Evolutionary conservation across 2,888 invertebrate genomes (phyloP), one percentile per base, ranked within the genome.

Genomic region (Ptychoptera contaminata): DNA sequence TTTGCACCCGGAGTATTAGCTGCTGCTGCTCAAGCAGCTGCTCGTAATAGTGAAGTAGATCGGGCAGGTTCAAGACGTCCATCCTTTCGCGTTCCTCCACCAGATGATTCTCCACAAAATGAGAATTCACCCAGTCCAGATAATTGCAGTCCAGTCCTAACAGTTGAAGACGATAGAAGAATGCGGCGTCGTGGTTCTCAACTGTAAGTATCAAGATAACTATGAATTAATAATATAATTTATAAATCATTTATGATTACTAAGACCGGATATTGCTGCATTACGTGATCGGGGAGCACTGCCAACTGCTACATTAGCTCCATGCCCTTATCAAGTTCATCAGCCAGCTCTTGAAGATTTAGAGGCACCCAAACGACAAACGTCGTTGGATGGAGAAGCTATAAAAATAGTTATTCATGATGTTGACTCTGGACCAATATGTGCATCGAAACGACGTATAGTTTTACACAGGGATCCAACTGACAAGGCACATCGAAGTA

Each of bases 371-470:
- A 65, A 83, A 37, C 71, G 88, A 6, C 88, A 90, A 58, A 84
- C 85, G 57, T 86, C 88, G 15, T 84, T 83, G 48, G 90, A 90
- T 58, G 90, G 90, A 2, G 90, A 91, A 61, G 87, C 87, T 50
- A 91, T 91, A 56, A 82, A 88, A 61, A 91, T 91, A 53, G 88
- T 91, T 52, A 91, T 91, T 56, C 88, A 91, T 58, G 90, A 91
- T 61, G 90, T 91, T 11, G 90, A 91, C 63, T 83, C 83, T 48
- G 76, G 75, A 35, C 67, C 74, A 47, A 67, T 70, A 45, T 68
- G 74, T 52, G 71, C 73, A 52, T 72, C 83, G 29, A 84, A 84
- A 53, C 72, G 82, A 47, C 73, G 85, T 52, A 82, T 87, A 43
- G 69, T 79, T 10, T 67, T 87, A 44, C 72, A 84, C 44, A 73